A percentile compares a stretch with the other conserved stretches of the same genome.
These are phyloP conservation scores for Dipodomys ordii DNA, from an alignment of 2,113 vertebrate species.

Conservation along the genomic window DNA sequence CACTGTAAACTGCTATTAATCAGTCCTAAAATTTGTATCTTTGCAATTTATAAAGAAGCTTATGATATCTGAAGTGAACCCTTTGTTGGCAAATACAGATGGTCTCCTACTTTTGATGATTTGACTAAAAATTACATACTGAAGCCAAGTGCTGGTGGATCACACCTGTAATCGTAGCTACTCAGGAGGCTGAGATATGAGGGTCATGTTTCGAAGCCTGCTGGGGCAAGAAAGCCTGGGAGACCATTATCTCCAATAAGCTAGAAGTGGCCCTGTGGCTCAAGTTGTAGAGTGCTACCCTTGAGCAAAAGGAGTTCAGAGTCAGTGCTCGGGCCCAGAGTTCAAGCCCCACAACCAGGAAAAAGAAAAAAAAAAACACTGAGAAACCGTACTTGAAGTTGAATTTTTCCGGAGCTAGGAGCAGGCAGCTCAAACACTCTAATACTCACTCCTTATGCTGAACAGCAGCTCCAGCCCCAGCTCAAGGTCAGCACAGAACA, in stretches of 20 bases:
- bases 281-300: too few species aligned
- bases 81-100: neutral
- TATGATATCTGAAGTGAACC: neutral
- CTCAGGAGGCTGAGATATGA: too few species aligned
- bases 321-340: too few species aligned
- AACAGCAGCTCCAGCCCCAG: neutral
- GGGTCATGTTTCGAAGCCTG: too few species aligned
- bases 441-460: neutral
- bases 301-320: too few species aligned
- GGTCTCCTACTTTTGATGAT: neutral
- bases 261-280: too few species aligned
- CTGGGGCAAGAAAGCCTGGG: too few species aligned
- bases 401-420: neutral
- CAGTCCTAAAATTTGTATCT: neutral
- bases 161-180: too few species aligned
- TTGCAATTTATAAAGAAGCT: conserved; percentile 34
- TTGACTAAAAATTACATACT: neutral
- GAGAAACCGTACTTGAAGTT: neutral
- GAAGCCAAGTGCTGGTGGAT: too few species aligned
- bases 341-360: too few species aligned
- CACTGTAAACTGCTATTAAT: conserved; percentile 36
- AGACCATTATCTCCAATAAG: too few species aligned
- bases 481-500: neutral
- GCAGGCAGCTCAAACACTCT: too few species aligned
- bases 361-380: neutral